Evolutionary conservation across 2,888 invertebrate species (phyloP), one percentile per base, ranked within the genome.

Genomic region (Orthosia cruda): DNA sequence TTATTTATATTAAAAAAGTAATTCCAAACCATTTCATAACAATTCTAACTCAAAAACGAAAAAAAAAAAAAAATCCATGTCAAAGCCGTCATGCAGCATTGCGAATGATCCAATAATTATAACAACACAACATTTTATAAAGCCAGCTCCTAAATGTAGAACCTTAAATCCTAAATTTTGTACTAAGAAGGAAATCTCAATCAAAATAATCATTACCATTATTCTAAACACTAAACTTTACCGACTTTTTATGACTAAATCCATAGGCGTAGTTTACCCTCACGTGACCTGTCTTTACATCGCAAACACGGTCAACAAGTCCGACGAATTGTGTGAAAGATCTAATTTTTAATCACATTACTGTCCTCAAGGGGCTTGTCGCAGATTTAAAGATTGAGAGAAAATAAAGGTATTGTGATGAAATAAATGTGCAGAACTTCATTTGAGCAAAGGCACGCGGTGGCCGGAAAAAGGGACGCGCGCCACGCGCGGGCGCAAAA

Each of bases 191-290:
- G 15, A 80, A 45, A 68, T 69, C 26, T 69, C 47, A 55, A 49
- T 32, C 45, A 64, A 82, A 83, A 81, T 83, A 85, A 87, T 84
- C 78, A 87, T 82, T 66, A 67, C 71, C 58, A 73, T 81, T 66
- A 73, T 76, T 85, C 70, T 86, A 88, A 89, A 91, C 91, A 88
- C 92, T 90, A 93, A 95, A 95, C 92, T 93, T 95, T 96, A 96
- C 96, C 96, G 96, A 96, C 96, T 96, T 96, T 96, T 96, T 94
- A 95, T 92, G 92, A 94, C 92, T 93, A 96, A 94, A 96, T 96
- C 96, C 96, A 96, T 96, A 95, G 93, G 95, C 93, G 95, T 89
- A 89, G 94, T 91, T 93, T 92, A 94, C 92, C 94, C 92, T 89
- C 93, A 92, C 91, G 91, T 90, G 92, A 89, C 88, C 88, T 88